Conservation (phyloP, 2,797 vertebrate genomes). For the Pseudochaenichthys georgianus region DNA sequence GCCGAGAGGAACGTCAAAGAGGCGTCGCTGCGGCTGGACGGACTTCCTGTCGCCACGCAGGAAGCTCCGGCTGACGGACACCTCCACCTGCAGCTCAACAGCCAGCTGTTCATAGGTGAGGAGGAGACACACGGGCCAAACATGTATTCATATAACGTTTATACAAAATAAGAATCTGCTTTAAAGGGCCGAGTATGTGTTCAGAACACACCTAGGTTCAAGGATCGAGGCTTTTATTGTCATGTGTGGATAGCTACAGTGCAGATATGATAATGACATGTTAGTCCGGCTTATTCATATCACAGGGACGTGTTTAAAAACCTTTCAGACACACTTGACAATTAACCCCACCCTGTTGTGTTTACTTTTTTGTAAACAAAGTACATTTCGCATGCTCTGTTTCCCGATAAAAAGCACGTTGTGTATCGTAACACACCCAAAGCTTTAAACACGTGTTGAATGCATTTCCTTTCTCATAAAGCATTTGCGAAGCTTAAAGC, state of each 20-base stretch:
- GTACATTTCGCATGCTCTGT: not conserved
- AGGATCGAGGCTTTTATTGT: too few species aligned
- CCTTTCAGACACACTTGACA: not conserved
- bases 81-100: constrained; percentile 91
- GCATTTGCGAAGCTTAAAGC: too few species aligned
- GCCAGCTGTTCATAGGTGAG: constrained; percentile 94
- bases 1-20: constrained; percentile 93
- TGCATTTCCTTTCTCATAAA: not conserved
- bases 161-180: too few species aligned
- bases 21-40: constrained; percentile 88
- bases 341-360: not conserved
- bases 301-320: not conserved
- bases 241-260: too few species aligned
- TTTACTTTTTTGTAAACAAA: not conserved
- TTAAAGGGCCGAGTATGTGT: too few species aligned
- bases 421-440: not conserved
- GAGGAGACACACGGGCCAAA: not conserved
- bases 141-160: too few species aligned
- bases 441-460: not conserved
- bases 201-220: too few species aligned
- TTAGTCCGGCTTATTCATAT: not conserved
- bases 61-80: constrained; percentile 88
- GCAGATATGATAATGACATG: too few species aligned
- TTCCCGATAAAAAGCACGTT: not conserved
- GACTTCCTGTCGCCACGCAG: constrained; percentile 81